phyloP scores from a whole-genome alignment of 1,140 invertebrate genomes.

The Gerris buenoi region DNA sequence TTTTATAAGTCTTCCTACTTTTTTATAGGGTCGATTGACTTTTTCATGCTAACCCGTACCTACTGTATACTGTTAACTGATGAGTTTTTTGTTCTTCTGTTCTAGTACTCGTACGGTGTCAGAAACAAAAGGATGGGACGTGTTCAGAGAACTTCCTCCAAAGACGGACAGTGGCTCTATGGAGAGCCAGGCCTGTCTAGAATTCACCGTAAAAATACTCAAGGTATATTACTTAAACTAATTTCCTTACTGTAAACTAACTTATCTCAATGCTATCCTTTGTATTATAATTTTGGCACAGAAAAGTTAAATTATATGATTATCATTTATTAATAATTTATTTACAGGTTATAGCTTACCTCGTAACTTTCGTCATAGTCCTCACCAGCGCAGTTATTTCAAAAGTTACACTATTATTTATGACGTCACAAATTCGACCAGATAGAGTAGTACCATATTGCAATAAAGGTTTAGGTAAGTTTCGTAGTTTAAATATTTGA shows the following conservation, averaged over 20 bases:
- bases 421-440: conserved; percentile 72
- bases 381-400: conserved; percentile 64
- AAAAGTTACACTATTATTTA: conserved; percentile 73
- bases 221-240: conserved; percentile 54
- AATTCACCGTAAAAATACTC: conserved; percentile 67
- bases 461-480: conserved; percentile 66
- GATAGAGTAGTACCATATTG: conserved; percentile 61
- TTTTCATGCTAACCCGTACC: too few relatives aligned
- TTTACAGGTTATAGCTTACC: conserved; percentile 43
- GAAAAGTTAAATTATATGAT: too few relatives aligned
- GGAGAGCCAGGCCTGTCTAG: conserved; percentile 70
- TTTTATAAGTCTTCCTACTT: too few relatives aligned
- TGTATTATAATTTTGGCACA: too few relatives aligned
- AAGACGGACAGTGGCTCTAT: conserved; percentile 76
- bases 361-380: conserved; percentile 70
- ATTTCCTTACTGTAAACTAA: too few relatives aligned
- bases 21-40: too few relatives aligned
- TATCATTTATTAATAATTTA: too few relatives aligned
- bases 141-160: conserved; percentile 75
- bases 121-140: conserved; percentile 91
- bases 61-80: too few relatives aligned
- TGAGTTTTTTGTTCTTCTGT: too few relatives aligned
- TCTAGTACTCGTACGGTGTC: conserved; percentile 62
- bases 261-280: too few relatives aligned
- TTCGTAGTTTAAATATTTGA: too few relatives aligned